Conservation (phyloP, 1,140 invertebrate genomes). For the Drosophila sproati region DNA sequence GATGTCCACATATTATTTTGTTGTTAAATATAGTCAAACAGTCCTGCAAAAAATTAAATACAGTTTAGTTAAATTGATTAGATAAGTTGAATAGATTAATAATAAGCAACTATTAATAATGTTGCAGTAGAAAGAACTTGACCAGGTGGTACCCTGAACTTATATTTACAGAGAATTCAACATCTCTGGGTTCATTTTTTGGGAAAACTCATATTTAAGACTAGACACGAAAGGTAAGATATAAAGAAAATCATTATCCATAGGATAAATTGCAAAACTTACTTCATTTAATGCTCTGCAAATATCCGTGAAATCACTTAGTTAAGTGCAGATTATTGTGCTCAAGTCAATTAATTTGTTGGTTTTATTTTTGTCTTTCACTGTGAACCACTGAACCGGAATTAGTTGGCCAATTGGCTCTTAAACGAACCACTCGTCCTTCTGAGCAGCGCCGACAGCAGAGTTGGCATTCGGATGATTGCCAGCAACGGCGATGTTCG, state of each 20-base stretch:
- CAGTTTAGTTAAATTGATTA: neutral
- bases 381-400: constrained; percentile 25
- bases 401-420: neutral
- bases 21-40: constrained; percentile 81
- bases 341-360: constrained; percentile 70
- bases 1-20: constrained; percentile 83
- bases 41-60: constrained; percentile 61
- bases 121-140: too few species aligned
- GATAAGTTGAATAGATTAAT: too few species aligned
- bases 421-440: constrained; percentile 90
- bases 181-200: too few species aligned
- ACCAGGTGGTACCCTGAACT: too few species aligned
- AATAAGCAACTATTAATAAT: neutral
- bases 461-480: constrained; percentile 83
- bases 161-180: too few species aligned
- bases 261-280: constrained; percentile 32
- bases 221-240: too few species aligned
- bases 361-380: constrained; percentile 50
- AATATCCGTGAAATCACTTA: constrained; percentile 83
- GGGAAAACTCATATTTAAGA: too few species aligned
- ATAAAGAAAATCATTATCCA: too few species aligned
- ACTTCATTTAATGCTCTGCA: constrained; percentile 85
- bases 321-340: constrained; percentile 82
- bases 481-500: constrained; percentile 74
- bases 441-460: constrained; percentile 85